phyloP scores from a whole-genome alignment of 2,113 vertebrate genomes.

The Limnothrissa miodon region DNA sequence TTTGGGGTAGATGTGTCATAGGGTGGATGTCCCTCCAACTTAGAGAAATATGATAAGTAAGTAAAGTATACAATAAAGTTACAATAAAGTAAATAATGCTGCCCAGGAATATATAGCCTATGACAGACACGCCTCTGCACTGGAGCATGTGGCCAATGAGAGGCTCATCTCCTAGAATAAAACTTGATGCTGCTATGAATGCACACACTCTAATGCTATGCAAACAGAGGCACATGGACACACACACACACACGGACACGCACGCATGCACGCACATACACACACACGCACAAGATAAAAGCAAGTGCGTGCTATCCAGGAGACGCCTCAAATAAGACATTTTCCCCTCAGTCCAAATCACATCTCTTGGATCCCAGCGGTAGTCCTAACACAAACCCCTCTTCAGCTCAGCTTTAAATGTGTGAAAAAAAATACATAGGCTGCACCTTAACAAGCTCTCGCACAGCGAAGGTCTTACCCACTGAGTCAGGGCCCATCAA shows the following conservation, averaged over 20 bases:
- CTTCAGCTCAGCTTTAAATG: neutral
- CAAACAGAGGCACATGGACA: neutral
- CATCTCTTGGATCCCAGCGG: neutral
- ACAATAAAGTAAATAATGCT: no score
- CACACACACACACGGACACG: neutral
- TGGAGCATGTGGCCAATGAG: no score
- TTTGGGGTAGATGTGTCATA: no score
- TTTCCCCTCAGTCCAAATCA: neutral
- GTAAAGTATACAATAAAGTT: no score
- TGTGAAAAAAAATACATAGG: neutral
- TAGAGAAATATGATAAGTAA: no score
- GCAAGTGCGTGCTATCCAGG: neutral
- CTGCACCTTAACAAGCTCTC: conserved; percentile 2
- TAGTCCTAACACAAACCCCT: neutral
- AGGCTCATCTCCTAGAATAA: no score
- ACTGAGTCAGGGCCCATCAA: conserved; percentile 3
- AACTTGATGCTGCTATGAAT: no score
- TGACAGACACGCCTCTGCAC: no score
- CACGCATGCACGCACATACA: neutral
- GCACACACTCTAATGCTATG: no score
- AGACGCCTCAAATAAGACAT: neutral
- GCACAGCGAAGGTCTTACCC: neutral
- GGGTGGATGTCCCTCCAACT: no score
- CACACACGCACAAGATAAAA: neutral
- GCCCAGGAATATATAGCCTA: no score